Base-by-base conservation (phyloP, 2,797 vertebrate species). In the Paguma larvata region DNA sequence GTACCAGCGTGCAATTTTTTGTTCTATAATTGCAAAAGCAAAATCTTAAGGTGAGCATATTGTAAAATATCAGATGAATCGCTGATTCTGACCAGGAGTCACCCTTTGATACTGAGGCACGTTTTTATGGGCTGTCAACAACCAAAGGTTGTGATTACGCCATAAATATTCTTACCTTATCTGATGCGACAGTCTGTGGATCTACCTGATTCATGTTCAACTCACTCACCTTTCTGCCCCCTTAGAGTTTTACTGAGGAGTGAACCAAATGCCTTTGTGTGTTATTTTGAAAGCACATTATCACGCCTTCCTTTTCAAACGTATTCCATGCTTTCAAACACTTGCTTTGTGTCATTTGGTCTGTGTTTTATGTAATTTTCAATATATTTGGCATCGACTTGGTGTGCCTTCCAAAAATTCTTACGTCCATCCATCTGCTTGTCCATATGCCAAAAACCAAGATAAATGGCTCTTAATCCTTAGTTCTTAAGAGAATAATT, bases 311-410 rank as follows among this genome's bases (percentile, higher is more conserved):
- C 8, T 85, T 95, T 89, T 72, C 79, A 82, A 88, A 95, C 90
- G 67, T 44, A 85, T 27, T 86, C 73, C 32, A 85, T 78, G 67
- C 5, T 88, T 96, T 96, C 68, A 94, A 86, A 97, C 63, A 85
- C 77, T 95, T 93, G 86, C 79, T 97, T 95, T 95, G 62, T 97
- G 77, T 89, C 92, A 92, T 85, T 97, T 90, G 83, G 48, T 90
- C 75, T 97, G 48, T 98, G 95, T 97, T 98, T 96, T 97, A 85
- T 90, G 38, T 95, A 89, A 94, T 95, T 98, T 97, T 88, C 87
- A 91, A 85, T 34, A 67, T 85, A 98, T 84, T 97, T 93, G 63
- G 67, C 65, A 85, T 92, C 95, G 88, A 75, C 25, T 83, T 97
- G 68, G 13, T 95, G 48, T 83, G 83, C 21, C 72, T 96, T 94